Base-by-base conservation (phyloP, 2,797 vertebrate genomes). In the Gallinago stenura region DNA sequence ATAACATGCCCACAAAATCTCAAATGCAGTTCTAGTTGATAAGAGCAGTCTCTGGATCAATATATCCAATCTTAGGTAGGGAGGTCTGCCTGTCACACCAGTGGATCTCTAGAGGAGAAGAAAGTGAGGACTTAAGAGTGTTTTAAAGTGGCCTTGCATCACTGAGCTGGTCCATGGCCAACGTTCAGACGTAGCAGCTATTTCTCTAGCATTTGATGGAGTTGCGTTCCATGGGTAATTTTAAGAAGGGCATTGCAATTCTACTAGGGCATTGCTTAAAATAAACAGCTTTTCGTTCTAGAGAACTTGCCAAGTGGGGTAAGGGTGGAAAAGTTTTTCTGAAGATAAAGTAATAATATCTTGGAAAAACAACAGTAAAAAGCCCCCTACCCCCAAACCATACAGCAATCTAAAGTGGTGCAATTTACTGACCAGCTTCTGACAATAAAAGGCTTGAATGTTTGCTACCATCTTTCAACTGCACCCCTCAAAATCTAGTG, bases 41-140 rank as follows among this genome's bases (percentile, higher is more conserved):
- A 97, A 92, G 94, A 97, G 96, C 95, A 87, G 89, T 95, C 97
- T 96, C 43, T 96, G 84, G 96, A 98, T 98, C 98, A 91, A 98
- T 98, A 97, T 96, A 87, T 89, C 79, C 97, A 97, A 95, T 98
- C 93, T 94, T 81, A 95, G 97, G 96, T 91, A 95, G 89, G 95
- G 94, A 96, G 93, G 96, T 95, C 95, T 95, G 86, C 33, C 94
- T 98, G 97, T 97, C 97, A 97, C 94, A 83, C 30, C 62, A 83
- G 75, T 28, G 75, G 62, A 87, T 96, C 98, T 97, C 97, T 79
- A 73, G 97, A 97, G 97, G 91, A 97, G 94, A 78, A 60, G 78
- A 9, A 85, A 97, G 85, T 26, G 87, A 93, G 91, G 89, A 61
- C 48, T 89, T 61, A 1, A 33, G 91, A 65, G 89, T 21, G 45